These are phyloP conservation scores for Augochlora pura DNA, from an alignment of 1,140 invertebrate genomes.

Conservation along the genomic window DNA sequence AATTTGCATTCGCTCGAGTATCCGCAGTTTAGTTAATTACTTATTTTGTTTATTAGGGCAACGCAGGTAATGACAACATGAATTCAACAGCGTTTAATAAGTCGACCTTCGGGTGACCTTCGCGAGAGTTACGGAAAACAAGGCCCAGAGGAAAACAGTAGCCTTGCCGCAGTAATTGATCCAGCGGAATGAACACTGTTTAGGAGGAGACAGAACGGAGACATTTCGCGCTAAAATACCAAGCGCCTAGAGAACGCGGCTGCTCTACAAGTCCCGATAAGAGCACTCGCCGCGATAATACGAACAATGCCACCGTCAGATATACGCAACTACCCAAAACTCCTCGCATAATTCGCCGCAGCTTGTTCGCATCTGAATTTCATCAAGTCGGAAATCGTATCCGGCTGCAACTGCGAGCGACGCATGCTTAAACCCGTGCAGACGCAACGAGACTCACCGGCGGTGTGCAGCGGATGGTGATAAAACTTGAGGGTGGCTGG, in stretches of 20 bases:
- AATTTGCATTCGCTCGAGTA: too few species aligned
- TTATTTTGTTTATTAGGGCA: too few species aligned
- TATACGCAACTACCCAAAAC: neutral
- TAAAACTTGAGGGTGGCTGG: conserved; percentile 69
- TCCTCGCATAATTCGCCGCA: neutral
- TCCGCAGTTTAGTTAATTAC: too few species aligned
- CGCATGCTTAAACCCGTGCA: neutral
- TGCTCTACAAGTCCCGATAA: neutral
- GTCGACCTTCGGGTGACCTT: too few species aligned
- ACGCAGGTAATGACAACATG: too few species aligned
- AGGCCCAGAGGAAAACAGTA: too few species aligned
- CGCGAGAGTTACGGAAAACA: too few species aligned
- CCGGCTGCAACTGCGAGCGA: neutral
- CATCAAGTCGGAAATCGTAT: neutral
- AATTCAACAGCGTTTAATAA: too few species aligned
- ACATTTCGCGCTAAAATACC: too few species aligned
- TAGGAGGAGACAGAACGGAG: too few species aligned
- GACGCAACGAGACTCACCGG: conserved; percentile 57
- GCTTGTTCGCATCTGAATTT: neutral
- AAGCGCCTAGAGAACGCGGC: neutral
- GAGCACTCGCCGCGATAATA: neutral
- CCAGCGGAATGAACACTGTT: too few species aligned
- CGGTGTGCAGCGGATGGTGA: conserved; percentile 65
- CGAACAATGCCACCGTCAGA: neutral
- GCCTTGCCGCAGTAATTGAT: too few species aligned